Conservation (phyloP, 1,140 invertebrate genomes). For the Dendroctonus valens region DNA sequence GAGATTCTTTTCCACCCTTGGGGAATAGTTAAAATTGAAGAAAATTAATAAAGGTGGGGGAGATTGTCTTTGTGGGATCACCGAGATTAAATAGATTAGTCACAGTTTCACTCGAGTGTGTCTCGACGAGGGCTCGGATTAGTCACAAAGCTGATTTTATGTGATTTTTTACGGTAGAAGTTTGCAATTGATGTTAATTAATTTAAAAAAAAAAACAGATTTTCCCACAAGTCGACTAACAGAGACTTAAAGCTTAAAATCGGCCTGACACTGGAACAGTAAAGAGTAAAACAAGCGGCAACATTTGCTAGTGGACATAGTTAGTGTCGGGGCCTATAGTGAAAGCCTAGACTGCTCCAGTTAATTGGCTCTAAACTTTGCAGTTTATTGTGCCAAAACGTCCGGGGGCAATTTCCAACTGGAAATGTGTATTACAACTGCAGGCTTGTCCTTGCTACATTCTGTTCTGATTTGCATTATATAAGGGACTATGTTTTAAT, state of each 20-base stretch:
- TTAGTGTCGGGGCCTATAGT: background rate
- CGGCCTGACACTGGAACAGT: background rate
- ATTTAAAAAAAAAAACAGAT: too few relatives aligned
- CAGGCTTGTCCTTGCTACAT: conserved; percentile 14
- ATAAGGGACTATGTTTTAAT: conserved; percentile 25
- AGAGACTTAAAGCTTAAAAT: too few relatives aligned
- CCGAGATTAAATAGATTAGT: conserved; percentile 10
- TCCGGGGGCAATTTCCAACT: conserved; percentile 22
- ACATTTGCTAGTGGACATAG: background rate
- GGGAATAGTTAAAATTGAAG: conserved; percentile 8
- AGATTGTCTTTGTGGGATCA: conserved; percentile 7
- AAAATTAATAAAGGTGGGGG: conserved; percentile 14
- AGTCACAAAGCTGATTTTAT: too few relatives aligned
- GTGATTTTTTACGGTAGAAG: too few relatives aligned
- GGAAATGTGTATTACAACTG: conserved; percentile 26
- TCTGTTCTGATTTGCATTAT: conserved; percentile 29
- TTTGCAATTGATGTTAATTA: too few relatives aligned
- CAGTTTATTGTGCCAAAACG: conserved; percentile 28
- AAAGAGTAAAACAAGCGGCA: conserved; percentile 1
- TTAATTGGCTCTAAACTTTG: conserved; percentile 32
- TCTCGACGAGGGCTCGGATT: too few relatives aligned
- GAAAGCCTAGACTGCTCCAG: conserved; percentile 3
- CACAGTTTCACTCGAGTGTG: background rate
- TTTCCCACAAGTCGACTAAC: too few relatives aligned
- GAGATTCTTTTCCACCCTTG: conserved; percentile 6